A percentile compares a stretch with the other conserved stretches of the same genome.
Evolutionary conservation across 2,888 invertebrate genomes (phyloP).

Genomic region (Euplagia quadripunctaria): DNA sequence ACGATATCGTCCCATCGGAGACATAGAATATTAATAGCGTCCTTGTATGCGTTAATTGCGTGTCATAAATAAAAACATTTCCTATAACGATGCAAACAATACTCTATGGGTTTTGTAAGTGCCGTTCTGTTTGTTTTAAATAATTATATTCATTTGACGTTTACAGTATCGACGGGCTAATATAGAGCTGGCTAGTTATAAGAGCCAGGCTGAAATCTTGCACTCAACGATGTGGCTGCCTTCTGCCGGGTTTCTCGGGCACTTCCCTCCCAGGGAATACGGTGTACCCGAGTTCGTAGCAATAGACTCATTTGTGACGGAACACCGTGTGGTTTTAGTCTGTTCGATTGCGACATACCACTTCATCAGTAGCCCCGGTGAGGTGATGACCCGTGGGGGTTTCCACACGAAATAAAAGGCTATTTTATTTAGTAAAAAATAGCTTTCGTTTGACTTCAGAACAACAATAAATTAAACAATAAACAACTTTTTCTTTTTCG

Average conservation of each 20-base stretch:
- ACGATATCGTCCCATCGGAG: slow-evolving; percentile 35
- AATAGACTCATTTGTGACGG: no score
- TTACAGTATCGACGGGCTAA: background rate
- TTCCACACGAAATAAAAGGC: no score
- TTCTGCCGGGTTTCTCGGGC: no score
- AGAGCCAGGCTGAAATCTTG: background rate
- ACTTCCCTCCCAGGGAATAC: no score
- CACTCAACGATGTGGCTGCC: no score
- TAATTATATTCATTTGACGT: background rate
- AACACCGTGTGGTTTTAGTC: no score
- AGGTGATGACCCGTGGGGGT: no score
- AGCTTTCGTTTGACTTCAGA: background rate
- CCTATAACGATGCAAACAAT: background rate
- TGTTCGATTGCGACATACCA: no score
- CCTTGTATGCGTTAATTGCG: slow-evolving; percentile 42
- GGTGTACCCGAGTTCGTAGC: no score
- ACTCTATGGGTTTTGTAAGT: slow-evolving; percentile 1
- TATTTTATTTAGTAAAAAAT: background rate
- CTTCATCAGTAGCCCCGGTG: no score
- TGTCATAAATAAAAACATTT: slow-evolving; percentile 13
- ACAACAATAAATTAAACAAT: background rate
- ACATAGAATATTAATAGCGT: slow-evolving; percentile 48
- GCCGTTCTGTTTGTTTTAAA: background rate
- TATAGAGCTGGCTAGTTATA: background rate
- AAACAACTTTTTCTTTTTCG: background rate